Percentiles rank a stretch among this genome's conserved stretches.
Evolutionary conservation across 2,797 vertebrate species (phyloP).

Genomic region (Micropoecilia bifurca): DNA sequence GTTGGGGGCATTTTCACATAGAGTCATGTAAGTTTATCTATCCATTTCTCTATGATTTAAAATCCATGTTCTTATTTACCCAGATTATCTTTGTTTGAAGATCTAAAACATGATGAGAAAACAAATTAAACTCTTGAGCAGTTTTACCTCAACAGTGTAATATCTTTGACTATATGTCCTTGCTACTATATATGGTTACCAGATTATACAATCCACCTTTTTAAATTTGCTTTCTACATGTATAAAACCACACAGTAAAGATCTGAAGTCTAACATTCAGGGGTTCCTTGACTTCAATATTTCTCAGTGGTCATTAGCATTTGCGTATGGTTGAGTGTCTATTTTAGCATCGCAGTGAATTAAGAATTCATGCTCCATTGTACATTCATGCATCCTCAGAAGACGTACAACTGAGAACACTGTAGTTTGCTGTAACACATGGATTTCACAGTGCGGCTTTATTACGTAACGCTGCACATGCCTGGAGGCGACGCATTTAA

Average conservation of each 20-base stretch:
- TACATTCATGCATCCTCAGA: slow-evolving; percentile 33
- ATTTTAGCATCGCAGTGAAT: not conserved
- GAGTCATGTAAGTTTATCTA: not conserved
- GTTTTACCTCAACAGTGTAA: not conserved
- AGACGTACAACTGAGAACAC: slow-evolving; percentile 30
- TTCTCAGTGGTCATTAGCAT: slow-evolving; percentile 5
- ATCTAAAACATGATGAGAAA: not conserved
- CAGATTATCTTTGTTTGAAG: not conserved
- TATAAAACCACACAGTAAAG: not conserved
- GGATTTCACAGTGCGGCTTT: slow-evolving; percentile 47
- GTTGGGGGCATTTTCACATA: not conserved
- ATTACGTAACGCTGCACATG: slow-evolving; percentile 64
- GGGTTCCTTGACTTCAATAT: not conserved
- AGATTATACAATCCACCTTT: not conserved
- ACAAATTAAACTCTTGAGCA: not conserved
- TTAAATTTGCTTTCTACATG: not conserved
- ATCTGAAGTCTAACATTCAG: not conserved
- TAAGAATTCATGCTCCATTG: slow-evolving; percentile 33
- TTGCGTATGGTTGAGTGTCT: slow-evolving; percentile 6
- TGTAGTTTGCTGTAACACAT: slow-evolving; percentile 39
- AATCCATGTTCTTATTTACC: not conserved
- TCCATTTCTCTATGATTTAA: not conserved
- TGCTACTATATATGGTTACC: no score
- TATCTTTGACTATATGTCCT: not conserved
- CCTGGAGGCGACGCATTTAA: slow-evolving; percentile 57